Percentiles rank a stretch among this genome's conserved stretches.
Conservation (phyloP, 2,113 vertebrate genomes). For the Ptilorrhoa leucosticta region DNA sequence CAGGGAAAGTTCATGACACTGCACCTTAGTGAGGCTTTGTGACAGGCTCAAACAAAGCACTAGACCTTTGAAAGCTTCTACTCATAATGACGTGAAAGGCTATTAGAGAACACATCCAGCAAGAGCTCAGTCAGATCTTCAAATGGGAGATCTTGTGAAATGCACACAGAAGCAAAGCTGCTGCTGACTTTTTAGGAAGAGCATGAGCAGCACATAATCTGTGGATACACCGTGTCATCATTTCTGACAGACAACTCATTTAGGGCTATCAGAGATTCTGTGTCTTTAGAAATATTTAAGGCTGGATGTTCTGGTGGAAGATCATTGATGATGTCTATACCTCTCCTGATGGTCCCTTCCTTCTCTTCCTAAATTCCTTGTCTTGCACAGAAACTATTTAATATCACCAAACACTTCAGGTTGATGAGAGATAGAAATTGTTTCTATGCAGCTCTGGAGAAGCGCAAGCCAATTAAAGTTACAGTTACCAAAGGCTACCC, state of each 20-base stretch:
- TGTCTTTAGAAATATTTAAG: not conserved
- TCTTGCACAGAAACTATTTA: not conserved
- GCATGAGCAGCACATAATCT: not conserved
- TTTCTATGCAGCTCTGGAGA: not conserved
- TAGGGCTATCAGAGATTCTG: not conserved
- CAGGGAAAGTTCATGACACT: not conserved
- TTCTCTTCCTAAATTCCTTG: not conserved
- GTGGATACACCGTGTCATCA: not conserved
- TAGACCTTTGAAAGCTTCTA: not conserved
- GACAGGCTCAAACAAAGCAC: not conserved
- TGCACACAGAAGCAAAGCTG: not conserved
- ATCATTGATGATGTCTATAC: not conserved
- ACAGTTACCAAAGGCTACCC: not conserved
- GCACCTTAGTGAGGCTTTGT: not conserved
- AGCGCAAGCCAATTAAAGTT: not conserved
- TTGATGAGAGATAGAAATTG: not conserved
- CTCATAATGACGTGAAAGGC: not conserved
- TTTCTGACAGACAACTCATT: not conserved
- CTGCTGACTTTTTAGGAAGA: not conserved
- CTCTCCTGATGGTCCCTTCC: not conserved
- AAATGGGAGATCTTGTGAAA: not conserved
- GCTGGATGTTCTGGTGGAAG: not conserved
- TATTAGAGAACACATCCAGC: not conserved
- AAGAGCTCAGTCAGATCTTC: not conserved
- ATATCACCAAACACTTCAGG: not conserved